Percentiles rank a stretch among this genome's conserved stretches.
Evolutionary conservation across 1,140 invertebrate species (phyloP).

Genomic region (Kradibia gibbosae): DNA sequence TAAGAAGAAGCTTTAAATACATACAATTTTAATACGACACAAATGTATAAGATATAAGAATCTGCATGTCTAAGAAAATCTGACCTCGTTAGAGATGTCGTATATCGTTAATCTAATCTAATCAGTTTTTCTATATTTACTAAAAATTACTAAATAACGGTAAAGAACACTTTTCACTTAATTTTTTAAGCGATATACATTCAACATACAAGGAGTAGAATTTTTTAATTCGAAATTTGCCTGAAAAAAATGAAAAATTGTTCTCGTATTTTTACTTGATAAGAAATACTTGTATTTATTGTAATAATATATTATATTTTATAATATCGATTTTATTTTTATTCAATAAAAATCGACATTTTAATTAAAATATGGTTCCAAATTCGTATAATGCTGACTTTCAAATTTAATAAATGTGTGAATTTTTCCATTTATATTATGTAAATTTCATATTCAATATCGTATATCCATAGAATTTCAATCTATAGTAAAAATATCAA

Average conservation of each 20-base stretch:
- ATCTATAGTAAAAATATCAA: too few species aligned
- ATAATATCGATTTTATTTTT: too few species aligned
- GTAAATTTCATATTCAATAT: too few species aligned
- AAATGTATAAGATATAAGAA: too few species aligned
- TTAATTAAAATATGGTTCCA: too few species aligned
- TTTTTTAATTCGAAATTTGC: not conserved
- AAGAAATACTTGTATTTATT: too few species aligned
- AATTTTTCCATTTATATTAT: too few species aligned
- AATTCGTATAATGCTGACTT: too few species aligned
- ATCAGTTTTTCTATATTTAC: constrained; percentile 8
- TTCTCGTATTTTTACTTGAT: not conserved
- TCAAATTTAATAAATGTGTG: too few species aligned
- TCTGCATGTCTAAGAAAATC: not conserved
- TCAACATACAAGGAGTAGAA: not conserved
- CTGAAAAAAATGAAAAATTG: not conserved
- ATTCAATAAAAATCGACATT: too few species aligned
- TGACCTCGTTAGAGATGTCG: not conserved
- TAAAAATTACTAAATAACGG: not conserved
- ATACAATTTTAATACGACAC: not conserved
- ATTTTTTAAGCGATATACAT: not conserved
- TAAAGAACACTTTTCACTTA: not conserved
- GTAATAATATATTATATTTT: too few species aligned
- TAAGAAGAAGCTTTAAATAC: not conserved
- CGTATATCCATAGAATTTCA: too few species aligned
- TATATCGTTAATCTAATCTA: not conserved